phyloP scores from a whole-genome alignment of 2,797 vertebrate genomes.

The Melanogrammus aeglefinus region DNA sequence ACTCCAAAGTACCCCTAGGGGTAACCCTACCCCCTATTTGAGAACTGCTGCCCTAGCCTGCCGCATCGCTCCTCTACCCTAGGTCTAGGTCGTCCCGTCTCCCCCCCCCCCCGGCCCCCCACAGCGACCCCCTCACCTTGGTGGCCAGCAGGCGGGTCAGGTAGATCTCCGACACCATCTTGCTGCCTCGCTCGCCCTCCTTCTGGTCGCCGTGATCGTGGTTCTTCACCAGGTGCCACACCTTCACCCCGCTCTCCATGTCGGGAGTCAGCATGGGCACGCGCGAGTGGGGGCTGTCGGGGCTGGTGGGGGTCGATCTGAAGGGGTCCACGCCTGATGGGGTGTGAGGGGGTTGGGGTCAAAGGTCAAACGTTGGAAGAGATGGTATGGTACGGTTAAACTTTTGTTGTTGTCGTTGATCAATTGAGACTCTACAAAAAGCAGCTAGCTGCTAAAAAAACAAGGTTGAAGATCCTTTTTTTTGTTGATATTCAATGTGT shows the following conservation, averaged over 20 bases:
- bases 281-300: conserved; percentile 90
- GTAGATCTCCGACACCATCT: conserved; percentile 99
- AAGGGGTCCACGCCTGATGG: conserved; percentile 79
- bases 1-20: too few relatives aligned
- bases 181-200: conserved; percentile 95
- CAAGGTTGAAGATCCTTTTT: too few relatives aligned
- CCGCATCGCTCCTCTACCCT: background rate
- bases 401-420: too few relatives aligned
- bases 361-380: background rate
- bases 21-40: too few relatives aligned
- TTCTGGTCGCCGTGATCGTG: conserved; percentile 98
- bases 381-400: too few relatives aligned
- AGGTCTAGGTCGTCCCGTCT: too few relatives aligned
- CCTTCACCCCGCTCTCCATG: conserved; percentile 94
- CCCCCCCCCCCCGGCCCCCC: background rate
- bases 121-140: conserved; percentile 67
- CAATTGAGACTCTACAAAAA: too few relatives aligned
- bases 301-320: conserved; percentile 88
- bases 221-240: conserved; percentile 98
- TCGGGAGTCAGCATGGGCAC: conserved; percentile 98
- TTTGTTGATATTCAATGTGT: too few relatives aligned
- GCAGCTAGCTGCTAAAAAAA: too few relatives aligned
- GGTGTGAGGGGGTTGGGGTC: background rate
- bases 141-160: conserved; percentile 92
- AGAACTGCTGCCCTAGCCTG: too few relatives aligned